phyloP scores from a whole-genome alignment of 2,888 invertebrate species.

The Polietes domitor region DNA sequence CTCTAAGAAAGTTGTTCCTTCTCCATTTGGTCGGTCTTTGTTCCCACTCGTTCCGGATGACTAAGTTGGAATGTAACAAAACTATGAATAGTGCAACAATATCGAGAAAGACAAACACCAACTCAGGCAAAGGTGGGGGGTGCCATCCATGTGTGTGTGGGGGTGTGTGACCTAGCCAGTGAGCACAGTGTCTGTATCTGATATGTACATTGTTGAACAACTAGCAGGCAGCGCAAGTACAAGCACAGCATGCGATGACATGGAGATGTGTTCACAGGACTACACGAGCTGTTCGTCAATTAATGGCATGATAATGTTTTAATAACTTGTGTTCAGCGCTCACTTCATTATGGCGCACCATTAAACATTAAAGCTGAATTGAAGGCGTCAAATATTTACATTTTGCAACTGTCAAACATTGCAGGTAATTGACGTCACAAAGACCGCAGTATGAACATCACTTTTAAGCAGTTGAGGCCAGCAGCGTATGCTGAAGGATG shows the following conservation, averaged over 20 bases:
- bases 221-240: too few species aligned
- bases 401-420: neutral
- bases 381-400: conserved; percentile 11
- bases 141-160: neutral
- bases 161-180: neutral
- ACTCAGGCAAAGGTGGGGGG: neutral
- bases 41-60: neutral
- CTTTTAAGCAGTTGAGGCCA: too few species aligned
- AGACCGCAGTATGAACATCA: neutral
- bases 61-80: neutral
- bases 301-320: neutral
- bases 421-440: neutral
- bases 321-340: neutral
- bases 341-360: conserved; percentile 1
- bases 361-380: conserved; percentile 2
- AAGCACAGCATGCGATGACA: neutral
- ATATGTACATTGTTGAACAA: neutral
- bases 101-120: neutral
- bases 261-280: neutral
- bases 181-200: neutral
- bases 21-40: neutral
- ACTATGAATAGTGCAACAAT: neutral
- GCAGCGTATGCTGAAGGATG: too few species aligned
- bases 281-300: neutral
- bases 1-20: conserved; percentile 14